Base-by-base conservation (phyloP, 23 tunicate species). In the Oikopleura vanhoeffeni region DNA sequence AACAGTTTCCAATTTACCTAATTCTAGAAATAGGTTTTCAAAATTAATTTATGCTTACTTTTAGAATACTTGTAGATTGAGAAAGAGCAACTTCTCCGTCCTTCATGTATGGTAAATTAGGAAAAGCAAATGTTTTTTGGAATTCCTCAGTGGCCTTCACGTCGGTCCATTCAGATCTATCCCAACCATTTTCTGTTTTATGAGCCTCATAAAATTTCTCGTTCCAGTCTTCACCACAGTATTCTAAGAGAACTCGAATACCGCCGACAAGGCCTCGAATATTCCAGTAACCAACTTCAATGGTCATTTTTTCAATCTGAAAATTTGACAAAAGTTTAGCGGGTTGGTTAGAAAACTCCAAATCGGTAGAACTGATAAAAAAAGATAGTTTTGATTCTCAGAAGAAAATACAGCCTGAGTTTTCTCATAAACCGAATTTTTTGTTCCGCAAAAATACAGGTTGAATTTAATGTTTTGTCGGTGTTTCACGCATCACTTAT, bases 1-100 rank as follows among this genome's bases (percentile, higher is more conserved):
- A n/a, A n/a, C n/a, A n/a, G n/a, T n/a, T n/a, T n/a, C n/a, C n/a
- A n/a, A n/a, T n/a, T n/a, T n/a, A n/a, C n/a, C n/a, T n/a, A n/a
- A n/a, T n/a, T n/a, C n/a, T n/a, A n/a, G n/a, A n/a, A n/a, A n/a
- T n/a, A n/a, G n/a, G n/a, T n/a, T n/a, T n/a, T n/a, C n/a, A n/a
- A n/a, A n/a, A n/a, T n/a, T n/a, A n/a, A n/a, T n/a, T n/a, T n/a
- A n/a, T n/a, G n/a, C n/a, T n/a, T n/a, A n/a, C n/a, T n/a, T 49
- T 49, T n/a, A 83, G 64, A 33, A 86, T 86, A 24, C 86, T 87
- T 0, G 60, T 39, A 39, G 85, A 84, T 40, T 89, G 89, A 33
- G 87, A 83, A 27, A 89, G 24, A 30, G 40, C 49, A 24, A 89
- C 60, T 76, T 89, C 91, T n/a, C 89, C 87, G 41, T 89, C 91